Conservation (phyloP, 2,113 vertebrate species). For the Cygnus atratus region DNA sequence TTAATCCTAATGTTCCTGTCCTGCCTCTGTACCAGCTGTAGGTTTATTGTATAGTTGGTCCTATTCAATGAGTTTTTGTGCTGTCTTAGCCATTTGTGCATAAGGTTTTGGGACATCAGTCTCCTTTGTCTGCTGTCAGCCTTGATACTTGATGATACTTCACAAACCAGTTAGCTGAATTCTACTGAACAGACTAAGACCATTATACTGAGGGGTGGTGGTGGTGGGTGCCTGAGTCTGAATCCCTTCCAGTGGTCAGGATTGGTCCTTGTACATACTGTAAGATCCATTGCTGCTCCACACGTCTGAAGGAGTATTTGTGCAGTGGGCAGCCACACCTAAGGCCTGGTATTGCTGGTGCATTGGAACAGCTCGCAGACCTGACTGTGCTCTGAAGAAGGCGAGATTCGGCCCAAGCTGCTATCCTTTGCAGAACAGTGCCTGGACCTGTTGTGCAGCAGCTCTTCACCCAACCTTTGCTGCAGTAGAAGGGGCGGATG, state of each 20-base stretch:
- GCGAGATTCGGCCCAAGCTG: not conserved
- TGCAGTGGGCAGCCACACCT: not conserved
- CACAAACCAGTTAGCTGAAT: not conserved
- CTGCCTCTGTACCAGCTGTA: not conserved
- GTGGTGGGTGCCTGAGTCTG: not conserved
- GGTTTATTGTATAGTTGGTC: not conserved
- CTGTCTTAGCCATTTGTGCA: not conserved
- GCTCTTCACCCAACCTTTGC: not conserved
- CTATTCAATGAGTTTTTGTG: not conserved
- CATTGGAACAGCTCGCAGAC: not conserved
- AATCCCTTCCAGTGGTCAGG: rapidly evolving
- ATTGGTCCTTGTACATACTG: not conserved
- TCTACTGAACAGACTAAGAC: not conserved
- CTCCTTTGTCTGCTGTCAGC: not conserved
- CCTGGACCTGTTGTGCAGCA: not conserved
- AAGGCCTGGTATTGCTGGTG: not conserved
- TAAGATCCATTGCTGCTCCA: not conserved
- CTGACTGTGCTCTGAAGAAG: not conserved
- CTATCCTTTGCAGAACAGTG: not conserved
- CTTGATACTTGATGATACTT: not conserved
- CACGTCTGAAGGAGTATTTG: not conserved
- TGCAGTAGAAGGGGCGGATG: not conserved
- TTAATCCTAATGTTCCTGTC: not conserved
- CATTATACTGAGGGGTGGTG: not conserved
- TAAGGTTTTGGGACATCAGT: not conserved